Conservation (phyloP, 2,888 invertebrate genomes). For the Macroteleia sp. region DNA sequence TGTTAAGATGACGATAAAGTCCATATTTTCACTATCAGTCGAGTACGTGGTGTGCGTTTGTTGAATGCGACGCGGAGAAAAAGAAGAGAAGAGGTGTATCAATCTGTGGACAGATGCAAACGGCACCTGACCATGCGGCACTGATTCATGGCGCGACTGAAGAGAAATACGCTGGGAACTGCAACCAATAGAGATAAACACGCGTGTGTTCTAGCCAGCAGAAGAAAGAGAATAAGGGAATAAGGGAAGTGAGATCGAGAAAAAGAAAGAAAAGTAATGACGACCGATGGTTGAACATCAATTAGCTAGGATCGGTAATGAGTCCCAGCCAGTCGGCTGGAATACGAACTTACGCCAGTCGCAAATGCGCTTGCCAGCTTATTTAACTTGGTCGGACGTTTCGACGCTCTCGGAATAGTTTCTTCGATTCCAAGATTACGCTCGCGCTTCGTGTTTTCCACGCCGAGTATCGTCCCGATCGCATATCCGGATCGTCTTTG, state of each 20-base stretch:
- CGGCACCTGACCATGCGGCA: slow-evolving; percentile 53
- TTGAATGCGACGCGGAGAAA: slow-evolving; percentile 24
- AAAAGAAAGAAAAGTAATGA: slow-evolving; percentile 24
- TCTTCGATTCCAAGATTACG: slow-evolving; percentile 36
- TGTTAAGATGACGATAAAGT: slow-evolving; percentile 32
- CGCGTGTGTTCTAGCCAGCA: slow-evolving; percentile 43
- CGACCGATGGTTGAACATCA: slow-evolving; percentile 56
- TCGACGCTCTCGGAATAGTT: slow-evolving; percentile 36
- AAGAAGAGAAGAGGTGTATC: slow-evolving; percentile 41
- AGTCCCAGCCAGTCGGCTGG: slow-evolving; percentile 31
- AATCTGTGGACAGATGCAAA: slow-evolving; percentile 59
- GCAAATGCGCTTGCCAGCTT: slow-evolving; percentile 49
- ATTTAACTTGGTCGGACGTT: slow-evolving; percentile 55
- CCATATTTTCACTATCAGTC: slow-evolving; percentile 36
- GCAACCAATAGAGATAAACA: slow-evolving; percentile 35
- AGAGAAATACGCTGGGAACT: slow-evolving; percentile 61
- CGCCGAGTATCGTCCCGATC: slow-evolving; percentile 21
- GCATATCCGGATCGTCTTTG: slow-evolving; percentile 34
- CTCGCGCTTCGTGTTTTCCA: slow-evolving; percentile 36
- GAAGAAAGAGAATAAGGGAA: slow-evolving; percentile 23
- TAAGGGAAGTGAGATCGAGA: slow-evolving; percentile 9
- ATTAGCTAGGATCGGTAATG: slow-evolving; percentile 67
- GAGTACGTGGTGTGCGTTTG: slow-evolving; percentile 24
- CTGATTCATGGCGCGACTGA: slow-evolving; percentile 61
- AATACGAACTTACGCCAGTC: slow-evolving; percentile 41